These are phyloP conservation scores for Nymphalis polychloros DNA, from an alignment of 2,888 invertebrate genomes.

Conservation along the genomic window DNA sequence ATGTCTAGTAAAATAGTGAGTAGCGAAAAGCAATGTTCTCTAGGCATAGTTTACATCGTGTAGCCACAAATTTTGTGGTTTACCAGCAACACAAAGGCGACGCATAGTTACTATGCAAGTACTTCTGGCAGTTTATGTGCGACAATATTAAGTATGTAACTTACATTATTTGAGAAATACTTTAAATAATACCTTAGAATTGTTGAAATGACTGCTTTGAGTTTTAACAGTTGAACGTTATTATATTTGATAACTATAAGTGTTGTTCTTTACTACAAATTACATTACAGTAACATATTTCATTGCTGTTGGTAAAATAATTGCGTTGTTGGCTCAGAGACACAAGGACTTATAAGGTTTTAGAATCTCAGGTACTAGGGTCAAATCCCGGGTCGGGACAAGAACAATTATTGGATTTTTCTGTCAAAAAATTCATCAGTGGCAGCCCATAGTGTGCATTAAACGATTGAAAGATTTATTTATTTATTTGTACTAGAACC, in stretches of 20 bases:
- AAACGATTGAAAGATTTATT: no score
- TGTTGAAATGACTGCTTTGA: neutral
- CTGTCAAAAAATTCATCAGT: no score
- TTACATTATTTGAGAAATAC: neutral
- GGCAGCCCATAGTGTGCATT: no score
- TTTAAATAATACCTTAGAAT: neutral
- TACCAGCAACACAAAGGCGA: slow-evolving; percentile 33
- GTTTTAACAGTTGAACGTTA: neutral
- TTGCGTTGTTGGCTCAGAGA: no score
- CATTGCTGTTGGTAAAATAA: no score
- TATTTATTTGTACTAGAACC: no score
- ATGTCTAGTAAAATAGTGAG: slow-evolving; percentile 5
- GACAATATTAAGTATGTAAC: slow-evolving; percentile 18
- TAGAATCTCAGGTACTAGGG: no score
- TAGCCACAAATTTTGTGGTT: slow-evolving; percentile 30
- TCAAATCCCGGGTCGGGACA: no score
- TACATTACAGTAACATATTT: no score
- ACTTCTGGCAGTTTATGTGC: slow-evolving; percentile 29
- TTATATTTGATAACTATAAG: neutral
- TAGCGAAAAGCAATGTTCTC: slow-evolving; percentile 14
- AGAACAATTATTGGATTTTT: no score
- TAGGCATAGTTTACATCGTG: slow-evolving; percentile 25
- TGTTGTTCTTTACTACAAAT: no score
- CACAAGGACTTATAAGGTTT: no score
- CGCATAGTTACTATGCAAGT: slow-evolving; percentile 27